Evolutionary conservation across 1,140 invertebrate species (phyloP).

Genomic region (Agrypnia vestita): DNA sequence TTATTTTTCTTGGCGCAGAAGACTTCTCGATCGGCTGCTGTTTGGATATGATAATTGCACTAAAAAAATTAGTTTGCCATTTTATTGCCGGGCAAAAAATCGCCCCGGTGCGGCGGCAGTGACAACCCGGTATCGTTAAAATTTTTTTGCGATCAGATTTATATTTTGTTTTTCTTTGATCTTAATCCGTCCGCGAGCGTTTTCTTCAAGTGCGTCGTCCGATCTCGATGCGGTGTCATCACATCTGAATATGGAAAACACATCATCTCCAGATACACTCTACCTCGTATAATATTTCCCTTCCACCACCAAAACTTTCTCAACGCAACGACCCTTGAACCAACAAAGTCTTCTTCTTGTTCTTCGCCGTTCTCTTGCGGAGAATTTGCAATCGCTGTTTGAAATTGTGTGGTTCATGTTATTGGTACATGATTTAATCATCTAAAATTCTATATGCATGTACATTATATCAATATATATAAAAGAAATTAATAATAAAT

Average conservation of each 20-base stretch:
- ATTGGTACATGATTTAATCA: too few relatives aligned
- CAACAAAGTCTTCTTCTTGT: too few relatives aligned
- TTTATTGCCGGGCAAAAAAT: slow-evolving; percentile 1
- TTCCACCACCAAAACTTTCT: not conserved
- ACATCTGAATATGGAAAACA: not conserved
- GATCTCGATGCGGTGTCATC: not conserved
- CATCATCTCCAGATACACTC: not conserved
- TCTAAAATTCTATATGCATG: too few relatives aligned
- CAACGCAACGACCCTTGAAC: too few relatives aligned
- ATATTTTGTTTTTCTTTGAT: not conserved
- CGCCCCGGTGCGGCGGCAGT: not conserved
- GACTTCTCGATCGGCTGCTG: slow-evolving; percentile 3
- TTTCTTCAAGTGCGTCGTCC: not conserved
- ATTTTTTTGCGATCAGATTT: slow-evolving; percentile 14
- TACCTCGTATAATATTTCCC: not conserved
- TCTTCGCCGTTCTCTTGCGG: too few relatives aligned
- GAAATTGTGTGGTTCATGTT: too few relatives aligned
- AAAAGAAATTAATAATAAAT: too few relatives aligned
- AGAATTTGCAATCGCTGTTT: too few relatives aligned
- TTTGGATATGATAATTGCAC: slow-evolving; percentile 12
- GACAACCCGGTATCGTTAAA: not conserved
- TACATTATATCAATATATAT: too few relatives aligned
- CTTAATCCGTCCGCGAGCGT: not conserved
- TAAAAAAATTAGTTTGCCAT: not conserved
- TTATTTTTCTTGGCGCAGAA: slow-evolving; percentile 25